These are phyloP conservation scores for Crax fasciolata DNA, from an alignment of 2,797 vertebrate species.

Conservation along the genomic window DNA sequence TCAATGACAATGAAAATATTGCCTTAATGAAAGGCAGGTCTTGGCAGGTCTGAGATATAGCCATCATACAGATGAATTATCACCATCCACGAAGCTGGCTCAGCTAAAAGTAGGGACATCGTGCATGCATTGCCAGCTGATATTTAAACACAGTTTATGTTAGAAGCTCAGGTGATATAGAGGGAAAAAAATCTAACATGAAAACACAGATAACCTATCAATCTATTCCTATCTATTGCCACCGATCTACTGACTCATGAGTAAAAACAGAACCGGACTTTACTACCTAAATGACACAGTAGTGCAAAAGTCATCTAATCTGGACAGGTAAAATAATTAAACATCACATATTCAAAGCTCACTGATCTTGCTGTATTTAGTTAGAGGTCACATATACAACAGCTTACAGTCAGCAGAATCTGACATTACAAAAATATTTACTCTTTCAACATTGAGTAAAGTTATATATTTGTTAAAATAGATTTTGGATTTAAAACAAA, in stretches of 20 bases:
- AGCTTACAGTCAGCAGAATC: background rate
- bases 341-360: background rate
- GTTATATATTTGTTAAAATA: background rate
- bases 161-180: background rate
- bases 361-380: background rate
- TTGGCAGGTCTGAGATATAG: background rate
- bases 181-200: background rate
- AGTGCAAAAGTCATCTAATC: background rate
- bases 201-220: background rate
- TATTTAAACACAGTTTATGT: background rate
- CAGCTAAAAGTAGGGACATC: background rate
- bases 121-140: no score
- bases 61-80: background rate
- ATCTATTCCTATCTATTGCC: background rate
- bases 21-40: background rate
- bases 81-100: background rate
- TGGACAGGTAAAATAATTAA: background rate
- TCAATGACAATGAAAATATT: background rate
- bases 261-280: background rate
- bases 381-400: background rate
- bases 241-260: background rate
- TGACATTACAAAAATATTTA: background rate
- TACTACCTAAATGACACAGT: background rate
- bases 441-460: background rate
- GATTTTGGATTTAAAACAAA: background rate